Evolutionary conservation across 2,113 vertebrate species (phyloP).

Genomic region (Podarcis raffonei): DNA sequence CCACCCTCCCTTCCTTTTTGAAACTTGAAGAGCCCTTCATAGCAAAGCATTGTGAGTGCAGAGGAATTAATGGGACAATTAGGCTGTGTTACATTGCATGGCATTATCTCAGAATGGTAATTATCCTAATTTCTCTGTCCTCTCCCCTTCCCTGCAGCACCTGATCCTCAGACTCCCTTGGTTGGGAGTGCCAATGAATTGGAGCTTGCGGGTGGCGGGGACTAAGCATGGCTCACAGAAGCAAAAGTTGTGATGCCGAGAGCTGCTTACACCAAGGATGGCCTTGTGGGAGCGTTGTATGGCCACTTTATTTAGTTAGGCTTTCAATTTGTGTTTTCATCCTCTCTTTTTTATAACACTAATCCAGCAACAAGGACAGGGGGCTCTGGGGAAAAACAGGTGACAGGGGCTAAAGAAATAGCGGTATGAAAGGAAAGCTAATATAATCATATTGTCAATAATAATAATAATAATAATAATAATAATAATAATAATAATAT

Average conservation of each 20-base stretch:
- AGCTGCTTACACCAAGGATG: background rate
- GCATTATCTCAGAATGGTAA: slow-evolving; percentile 69
- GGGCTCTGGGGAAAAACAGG: too few species aligned
- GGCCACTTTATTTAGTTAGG: too few species aligned
- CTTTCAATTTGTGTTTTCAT: background rate
- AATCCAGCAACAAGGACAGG: too few species aligned
- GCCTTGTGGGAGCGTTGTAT: background rate
- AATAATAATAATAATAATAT: too few species aligned
- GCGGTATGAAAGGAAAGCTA: background rate
- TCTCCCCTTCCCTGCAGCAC: slow-evolving; percentile 44
- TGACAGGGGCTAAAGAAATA: too few species aligned
- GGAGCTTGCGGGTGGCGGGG: background rate
- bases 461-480: too few species aligned
- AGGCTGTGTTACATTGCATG: slow-evolving; percentile 77
- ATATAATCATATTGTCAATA: background rate
- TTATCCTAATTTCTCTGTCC: slow-evolving; percentile 73
- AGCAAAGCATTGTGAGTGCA: slow-evolving; percentile 53
- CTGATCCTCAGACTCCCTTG: slow-evolving; percentile 38
- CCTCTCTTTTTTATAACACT: background rate
- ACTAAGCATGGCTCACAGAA: background rate
- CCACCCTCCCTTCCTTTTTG: slow-evolving; percentile 20
- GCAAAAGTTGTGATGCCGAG: background rate
- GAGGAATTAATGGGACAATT: slow-evolving; percentile 79
- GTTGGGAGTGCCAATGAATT: slow-evolving; percentile 48
- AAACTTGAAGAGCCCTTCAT: slow-evolving; percentile 55